These are phyloP conservation scores for Crematogaster levior DNA, from an alignment of 2,888 invertebrate species.

Conservation along the genomic window DNA sequence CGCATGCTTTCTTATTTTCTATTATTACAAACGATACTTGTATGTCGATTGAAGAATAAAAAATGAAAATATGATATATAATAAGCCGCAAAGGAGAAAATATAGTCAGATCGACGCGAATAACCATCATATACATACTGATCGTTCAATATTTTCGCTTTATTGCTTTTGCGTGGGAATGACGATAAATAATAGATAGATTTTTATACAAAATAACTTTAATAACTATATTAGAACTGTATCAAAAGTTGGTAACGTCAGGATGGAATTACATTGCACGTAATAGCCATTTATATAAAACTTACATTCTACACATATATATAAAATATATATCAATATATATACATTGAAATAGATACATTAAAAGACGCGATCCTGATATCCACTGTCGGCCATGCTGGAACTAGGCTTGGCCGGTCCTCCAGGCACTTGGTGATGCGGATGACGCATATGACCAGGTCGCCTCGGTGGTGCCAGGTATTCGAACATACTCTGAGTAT, in stretches of 20 bases:
- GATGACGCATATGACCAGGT: constrained; percentile 86
- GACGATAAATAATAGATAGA: background rate
- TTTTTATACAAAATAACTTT: background rate
- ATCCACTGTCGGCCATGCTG: constrained; percentile 92
- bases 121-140: too few relatives aligned
- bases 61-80: background rate
- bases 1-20: background rate
- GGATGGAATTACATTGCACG: background rate
- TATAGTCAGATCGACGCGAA: too few relatives aligned
- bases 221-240: background rate
- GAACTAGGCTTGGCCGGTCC: constrained; percentile 86
- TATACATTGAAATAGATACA: constrained; percentile 59
- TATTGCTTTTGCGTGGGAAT: background rate
- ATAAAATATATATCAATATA: constrained; percentile 5
- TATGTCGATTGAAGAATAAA: background rate
- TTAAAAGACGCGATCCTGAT: constrained; percentile 95
- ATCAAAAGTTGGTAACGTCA: constrained; percentile 4
- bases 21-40: background rate
- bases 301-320: background rate
- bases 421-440: constrained; percentile 88
- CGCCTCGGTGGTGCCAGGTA: constrained; percentile 93
- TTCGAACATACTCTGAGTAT: constrained; percentile 97
- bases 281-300: background rate
- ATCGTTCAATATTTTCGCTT: background rate
- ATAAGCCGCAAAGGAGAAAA: background rate